Evolutionary conservation across 2,113 vertebrate genomes (phyloP).

Genomic region (Sapayoa aenigma): DNA sequence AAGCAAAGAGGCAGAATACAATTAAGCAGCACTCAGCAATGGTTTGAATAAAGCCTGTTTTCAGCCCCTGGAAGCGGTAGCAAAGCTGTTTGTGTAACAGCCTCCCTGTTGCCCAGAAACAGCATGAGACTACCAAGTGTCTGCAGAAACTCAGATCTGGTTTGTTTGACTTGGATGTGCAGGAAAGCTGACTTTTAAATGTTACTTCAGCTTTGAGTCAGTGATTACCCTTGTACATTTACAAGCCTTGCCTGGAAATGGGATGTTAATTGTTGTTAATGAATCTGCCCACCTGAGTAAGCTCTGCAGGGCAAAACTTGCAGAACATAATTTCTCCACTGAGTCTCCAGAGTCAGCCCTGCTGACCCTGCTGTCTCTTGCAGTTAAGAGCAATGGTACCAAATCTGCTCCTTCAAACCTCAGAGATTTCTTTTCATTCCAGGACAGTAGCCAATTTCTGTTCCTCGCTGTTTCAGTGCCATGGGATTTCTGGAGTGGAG

Average conservation of each 20-base stretch:
- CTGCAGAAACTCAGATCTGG: conserved; percentile 3
- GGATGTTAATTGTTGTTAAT: conserved; percentile 56
- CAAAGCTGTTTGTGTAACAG: not conserved
- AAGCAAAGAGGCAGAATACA: not conserved
- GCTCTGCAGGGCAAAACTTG: not conserved
- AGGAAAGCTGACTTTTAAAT: conserved; percentile 29
- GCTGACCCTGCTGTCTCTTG: not conserved
- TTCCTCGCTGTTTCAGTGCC: not conserved
- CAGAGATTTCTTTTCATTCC: not conserved
- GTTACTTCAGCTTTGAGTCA: conserved; percentile 16
- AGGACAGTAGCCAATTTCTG: not conserved
- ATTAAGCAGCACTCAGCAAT: not conserved
- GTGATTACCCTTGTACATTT: not conserved
- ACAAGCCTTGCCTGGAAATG: conserved; percentile 35
- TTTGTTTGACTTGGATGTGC: conserved; percentile 19
- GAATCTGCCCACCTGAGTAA: conserved; percentile 22
- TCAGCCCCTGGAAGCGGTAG: not conserved
- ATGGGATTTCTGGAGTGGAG: not conserved
- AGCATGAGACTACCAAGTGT: not conserved
- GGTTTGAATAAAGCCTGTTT: not conserved
- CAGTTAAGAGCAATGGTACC: not conserved
- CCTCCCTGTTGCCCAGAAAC: conserved; percentile 35
- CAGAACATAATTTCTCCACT: not conserved
- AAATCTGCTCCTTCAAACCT: not conserved
- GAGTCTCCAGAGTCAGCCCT: not conserved